phyloP scores from a whole-genome alignment of 2,888 invertebrate genomes.

The Leptopilina drosophilae region DNA sequence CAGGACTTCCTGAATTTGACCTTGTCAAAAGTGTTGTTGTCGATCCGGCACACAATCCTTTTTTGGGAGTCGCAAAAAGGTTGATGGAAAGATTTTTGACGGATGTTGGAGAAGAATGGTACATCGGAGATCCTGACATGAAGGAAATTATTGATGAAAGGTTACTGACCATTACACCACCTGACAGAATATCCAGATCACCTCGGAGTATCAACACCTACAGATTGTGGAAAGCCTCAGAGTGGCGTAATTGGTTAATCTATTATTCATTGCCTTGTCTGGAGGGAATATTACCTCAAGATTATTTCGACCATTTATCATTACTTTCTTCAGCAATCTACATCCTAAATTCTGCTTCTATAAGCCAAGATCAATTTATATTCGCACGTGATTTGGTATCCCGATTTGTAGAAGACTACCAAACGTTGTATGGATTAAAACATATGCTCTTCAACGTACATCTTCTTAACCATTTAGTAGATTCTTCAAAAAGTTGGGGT shows the following conservation, averaged over 20 bases:
- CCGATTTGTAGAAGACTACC: neutral
- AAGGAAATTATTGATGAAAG: neutral
- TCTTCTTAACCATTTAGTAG: neutral
- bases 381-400: neutral
- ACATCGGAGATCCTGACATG: neutral
- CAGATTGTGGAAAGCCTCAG: no score
- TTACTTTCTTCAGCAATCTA: neutral
- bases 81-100: neutral
- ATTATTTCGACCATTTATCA: neutral
- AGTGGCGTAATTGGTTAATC: neutral
- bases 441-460: neutral
- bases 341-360: neutral
- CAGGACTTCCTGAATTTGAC: neutral
- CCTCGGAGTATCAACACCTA: neutral
- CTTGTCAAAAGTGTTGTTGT: neutral
- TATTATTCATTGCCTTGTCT: slow-evolving; percentile 11
- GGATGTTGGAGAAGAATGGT: neutral
- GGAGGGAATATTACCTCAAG: no score
- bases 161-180: neutral
- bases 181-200: neutral
- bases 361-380: neutral
- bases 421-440: neutral
- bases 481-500: neutral
- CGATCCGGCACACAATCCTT: neutral
- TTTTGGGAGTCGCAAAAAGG: neutral